Evolutionary conservation across 2,113 vertebrate species (phyloP), one percentile per base, ranked within the genome.

Genomic region (Ivindomyrus marchei): DNA sequence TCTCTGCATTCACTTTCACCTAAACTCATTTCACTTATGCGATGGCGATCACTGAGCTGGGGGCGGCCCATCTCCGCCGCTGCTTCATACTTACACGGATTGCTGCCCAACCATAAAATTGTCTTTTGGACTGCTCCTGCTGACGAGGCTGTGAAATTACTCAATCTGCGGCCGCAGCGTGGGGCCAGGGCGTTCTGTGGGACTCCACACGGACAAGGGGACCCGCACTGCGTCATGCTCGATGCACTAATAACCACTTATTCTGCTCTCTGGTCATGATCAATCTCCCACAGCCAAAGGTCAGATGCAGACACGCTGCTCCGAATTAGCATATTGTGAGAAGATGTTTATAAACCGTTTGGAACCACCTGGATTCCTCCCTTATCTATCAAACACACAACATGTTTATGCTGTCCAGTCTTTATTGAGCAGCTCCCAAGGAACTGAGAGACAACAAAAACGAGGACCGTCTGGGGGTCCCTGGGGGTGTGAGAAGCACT

Each of bases 251-350:
- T 11, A 85, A 45, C 45, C 39, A 21, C 42, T n/a, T 45, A 46
- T 47, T 39, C 39, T 85, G 45, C 83, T 45, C 42, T 53, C 24
- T 21, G 49, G 45, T 11, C 83, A 21, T 49, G 11, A 87, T 88
- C 70, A 56, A 89, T 92, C 89, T 91, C 89, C 87, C 53, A 77
- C 66, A n/a, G 52, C 85, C 92, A 91, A 93, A 93, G 92, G 90
- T 92, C 90, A 90, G 90, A 88, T 86, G 66, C 88, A 45, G 62
- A 90, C 85, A 80, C 39, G 39, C 56, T 49, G 77, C 85, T 83
- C 49, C 80, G 36, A 56, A 88, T 90, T n/a, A 88, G 17, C 42
- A 84, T 88, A 66, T 70, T 85, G 45, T 47, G 31, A 80, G 36
- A 42, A 19, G 5, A 42, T 80, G 31, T 80, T 39, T 17, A 11